Conservation (phyloP, 2,888 invertebrate species). For the Baccha elongata region DNA sequence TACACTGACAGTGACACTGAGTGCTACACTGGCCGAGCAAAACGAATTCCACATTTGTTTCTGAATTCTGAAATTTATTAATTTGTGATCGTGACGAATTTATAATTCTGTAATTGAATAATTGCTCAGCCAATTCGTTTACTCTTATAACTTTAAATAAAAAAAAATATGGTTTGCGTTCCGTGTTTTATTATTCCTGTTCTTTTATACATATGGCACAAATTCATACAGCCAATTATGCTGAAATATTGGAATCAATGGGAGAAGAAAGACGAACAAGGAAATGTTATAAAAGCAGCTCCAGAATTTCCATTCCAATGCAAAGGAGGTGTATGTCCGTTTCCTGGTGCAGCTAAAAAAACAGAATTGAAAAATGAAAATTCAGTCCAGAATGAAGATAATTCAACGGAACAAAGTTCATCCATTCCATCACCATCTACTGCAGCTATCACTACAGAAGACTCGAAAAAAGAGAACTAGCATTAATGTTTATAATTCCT, state of each 20-base stretch:
- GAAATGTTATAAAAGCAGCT: conserved; percentile 83
- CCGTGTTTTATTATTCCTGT: conserved; percentile 94
- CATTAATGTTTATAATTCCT: not conserved
- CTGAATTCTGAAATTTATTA: no score
- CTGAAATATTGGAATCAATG: conserved; percentile 92
- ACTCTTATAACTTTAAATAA: not conserved
- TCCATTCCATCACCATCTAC: not conserved
- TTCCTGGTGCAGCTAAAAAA: conserved; percentile 76
- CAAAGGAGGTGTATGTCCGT: conserved; percentile 84
- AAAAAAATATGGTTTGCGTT: conserved; percentile 88
- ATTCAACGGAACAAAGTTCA: not conserved
- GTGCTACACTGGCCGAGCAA: no score
- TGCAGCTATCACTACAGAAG: not conserved
- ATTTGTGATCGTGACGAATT: not conserved
- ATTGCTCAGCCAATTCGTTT: not conserved
- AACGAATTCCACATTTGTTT: no score
- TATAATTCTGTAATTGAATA: conserved; percentile 4
- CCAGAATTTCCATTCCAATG: conserved; percentile 86
- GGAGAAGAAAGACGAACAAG: conserved; percentile 86
- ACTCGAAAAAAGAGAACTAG: conserved; percentile 61
- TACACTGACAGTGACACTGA: no score
- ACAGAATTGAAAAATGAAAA: conserved; percentile 3
- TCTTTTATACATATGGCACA: conserved; percentile 91
- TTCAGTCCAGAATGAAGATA: not conserved
- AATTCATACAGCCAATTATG: conserved; percentile 91